These are phyloP conservation scores for Pachyseris speciosa DNA, from an alignment of 64 coral and sea anemone genomes.

Conservation along the genomic window DNA sequence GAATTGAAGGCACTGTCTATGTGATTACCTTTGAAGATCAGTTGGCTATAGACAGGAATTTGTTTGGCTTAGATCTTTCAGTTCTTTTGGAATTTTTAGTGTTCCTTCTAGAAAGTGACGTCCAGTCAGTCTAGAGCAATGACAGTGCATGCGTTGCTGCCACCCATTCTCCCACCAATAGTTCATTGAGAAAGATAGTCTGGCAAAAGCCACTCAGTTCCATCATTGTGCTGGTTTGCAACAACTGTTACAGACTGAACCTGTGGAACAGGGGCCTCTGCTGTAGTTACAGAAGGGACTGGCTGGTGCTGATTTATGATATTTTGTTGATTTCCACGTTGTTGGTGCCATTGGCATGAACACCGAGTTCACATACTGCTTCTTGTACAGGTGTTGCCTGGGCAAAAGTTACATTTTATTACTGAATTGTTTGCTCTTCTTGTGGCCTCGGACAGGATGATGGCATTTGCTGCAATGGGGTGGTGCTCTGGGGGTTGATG, in stretches of 20 bases:
- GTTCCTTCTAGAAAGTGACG: background rate
- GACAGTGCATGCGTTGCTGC: conserved; percentile 48
- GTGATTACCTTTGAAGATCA: background rate
- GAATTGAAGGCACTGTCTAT: conserved; percentile 11
- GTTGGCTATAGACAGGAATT: background rate
- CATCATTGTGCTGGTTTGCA: background rate
- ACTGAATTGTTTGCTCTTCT: background rate
- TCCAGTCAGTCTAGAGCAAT: conserved; percentile 30
- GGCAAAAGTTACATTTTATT: background rate
- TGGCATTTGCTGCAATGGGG: too few relatives aligned
- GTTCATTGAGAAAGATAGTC: conserved; percentile 9
- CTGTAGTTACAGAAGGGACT: background rate
- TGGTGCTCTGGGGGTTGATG: too few relatives aligned
- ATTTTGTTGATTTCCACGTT: background rate
- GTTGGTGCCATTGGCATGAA: background rate
- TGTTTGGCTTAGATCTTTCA: background rate
- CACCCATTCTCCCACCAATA: background rate
- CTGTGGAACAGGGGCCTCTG: background rate
- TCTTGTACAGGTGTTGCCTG: conserved; percentile 3
- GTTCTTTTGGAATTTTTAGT: background rate
- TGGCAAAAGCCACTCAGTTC: conserved; percentile 42
- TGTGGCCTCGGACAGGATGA: too few relatives aligned
- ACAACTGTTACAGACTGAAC: background rate
- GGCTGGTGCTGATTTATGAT: background rate
- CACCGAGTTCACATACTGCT: conserved; percentile 3